Percentiles rank a stretch among this genome's conserved stretches.
These are phyloP conservation scores for Eubasilissa regina DNA, from an alignment of 1,140 invertebrate species.

Conservation along the genomic window DNA sequence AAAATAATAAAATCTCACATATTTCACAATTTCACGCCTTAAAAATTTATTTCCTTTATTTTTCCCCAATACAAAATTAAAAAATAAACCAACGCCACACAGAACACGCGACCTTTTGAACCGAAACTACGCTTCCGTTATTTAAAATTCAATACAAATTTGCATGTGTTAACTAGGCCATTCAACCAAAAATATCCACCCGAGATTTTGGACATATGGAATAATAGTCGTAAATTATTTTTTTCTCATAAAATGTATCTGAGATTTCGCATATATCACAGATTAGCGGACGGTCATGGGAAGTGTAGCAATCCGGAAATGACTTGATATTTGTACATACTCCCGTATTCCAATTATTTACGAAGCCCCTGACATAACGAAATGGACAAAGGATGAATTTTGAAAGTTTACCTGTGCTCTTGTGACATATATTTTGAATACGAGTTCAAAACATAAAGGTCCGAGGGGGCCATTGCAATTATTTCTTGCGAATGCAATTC, in stretches of 20 bases:
- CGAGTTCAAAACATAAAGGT: conserved; percentile 41
- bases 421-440: conserved; percentile 58
- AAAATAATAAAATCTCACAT: background rate
- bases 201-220: background rate
- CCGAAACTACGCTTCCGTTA: conserved; percentile 11
- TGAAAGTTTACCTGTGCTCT: conserved; percentile 13
- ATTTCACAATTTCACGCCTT: conserved; percentile 45
- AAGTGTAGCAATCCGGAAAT: conserved; percentile 38
- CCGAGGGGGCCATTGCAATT: conserved; percentile 58
- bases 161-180: conserved; percentile 43
- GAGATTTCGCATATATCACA: conserved; percentile 49
- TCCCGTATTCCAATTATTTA: conserved; percentile 22
- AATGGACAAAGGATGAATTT: background rate
- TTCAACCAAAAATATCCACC: conserved; percentile 18
- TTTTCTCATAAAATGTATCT: conserved; percentile 30
- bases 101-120: conserved; percentile 32
- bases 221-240: background rate
- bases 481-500: conserved; percentile 53
- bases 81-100: conserved; percentile 21
- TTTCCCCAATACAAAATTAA: background rate
- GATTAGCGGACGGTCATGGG: conserved; percentile 58
- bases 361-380: background rate
- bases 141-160: conserved; percentile 30
- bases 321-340: conserved; percentile 2
- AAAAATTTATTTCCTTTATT: conserved; percentile 13